A percentile compares a stretch with the other conserved stretches of the same genome.
Evolutionary conservation across 1,140 invertebrate species (phyloP).

Genomic region (Drosophila orena): DNA sequence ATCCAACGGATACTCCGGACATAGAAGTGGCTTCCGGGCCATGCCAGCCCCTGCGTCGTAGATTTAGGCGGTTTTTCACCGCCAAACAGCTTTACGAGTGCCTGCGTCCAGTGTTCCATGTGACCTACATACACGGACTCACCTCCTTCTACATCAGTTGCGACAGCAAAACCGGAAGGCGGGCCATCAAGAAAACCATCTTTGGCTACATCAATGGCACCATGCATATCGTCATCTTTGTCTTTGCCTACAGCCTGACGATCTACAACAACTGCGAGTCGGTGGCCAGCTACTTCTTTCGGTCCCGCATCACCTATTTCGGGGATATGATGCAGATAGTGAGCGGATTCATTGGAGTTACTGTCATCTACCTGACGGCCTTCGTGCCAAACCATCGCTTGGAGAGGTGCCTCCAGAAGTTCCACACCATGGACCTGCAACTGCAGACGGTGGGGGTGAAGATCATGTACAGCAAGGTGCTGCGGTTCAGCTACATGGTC

Average conservation of each 20-base stretch:
- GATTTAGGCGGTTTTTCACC: constrained; percentile 50
- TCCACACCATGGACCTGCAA: constrained; percentile 69
- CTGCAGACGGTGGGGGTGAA: constrained; percentile 72
- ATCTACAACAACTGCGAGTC: constrained; percentile 75
- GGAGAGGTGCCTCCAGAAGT: constrained; percentile 64
- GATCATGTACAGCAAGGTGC: constrained; percentile 79
- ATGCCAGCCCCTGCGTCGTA: constrained; percentile 46
- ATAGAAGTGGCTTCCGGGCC: constrained; percentile 26
- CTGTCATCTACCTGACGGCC: constrained; percentile 76
- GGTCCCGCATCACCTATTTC: constrained; percentile 71
- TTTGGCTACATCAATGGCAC: constrained; percentile 73
- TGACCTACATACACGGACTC: constrained; percentile 67
- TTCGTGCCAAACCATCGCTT: constrained; percentile 73
- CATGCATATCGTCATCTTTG: constrained; percentile 58
- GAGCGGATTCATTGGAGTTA: constrained; percentile 78
- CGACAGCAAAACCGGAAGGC: constrained; percentile 22
- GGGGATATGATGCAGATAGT: constrained; percentile 80
- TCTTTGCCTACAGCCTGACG: constrained; percentile 64
- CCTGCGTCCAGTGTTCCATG: constrained; percentile 67
- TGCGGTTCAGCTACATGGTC: constrained; percentile 67
- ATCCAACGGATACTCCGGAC: constrained; percentile 30
- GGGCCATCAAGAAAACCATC: constrained; percentile 58
- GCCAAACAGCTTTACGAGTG: constrained; percentile 74
- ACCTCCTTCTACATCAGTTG: constrained; percentile 69
- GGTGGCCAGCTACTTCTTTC: constrained; percentile 78